Conservation (phyloP, 2,888 invertebrate species). For the Sylvicola cinctus region DNA sequence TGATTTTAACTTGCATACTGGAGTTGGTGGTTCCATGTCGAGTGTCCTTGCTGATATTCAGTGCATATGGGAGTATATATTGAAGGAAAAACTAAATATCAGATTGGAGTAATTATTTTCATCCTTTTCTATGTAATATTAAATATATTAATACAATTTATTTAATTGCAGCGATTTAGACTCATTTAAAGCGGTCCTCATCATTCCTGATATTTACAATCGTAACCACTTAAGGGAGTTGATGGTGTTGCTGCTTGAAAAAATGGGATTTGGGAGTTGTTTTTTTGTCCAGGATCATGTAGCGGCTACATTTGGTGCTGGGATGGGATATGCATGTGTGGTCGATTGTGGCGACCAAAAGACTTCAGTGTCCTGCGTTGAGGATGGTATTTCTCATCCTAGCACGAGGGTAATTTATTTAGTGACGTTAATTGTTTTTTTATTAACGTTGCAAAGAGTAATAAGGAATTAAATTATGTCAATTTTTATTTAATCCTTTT, state of each 20-base stretch:
- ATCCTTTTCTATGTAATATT: not conserved
- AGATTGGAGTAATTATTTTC: conserved; percentile 28
- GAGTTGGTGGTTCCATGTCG: conserved; percentile 68
- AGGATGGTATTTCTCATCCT: conserved; percentile 85
- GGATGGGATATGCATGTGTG: conserved; percentile 73
- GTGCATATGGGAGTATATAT: conserved; percentile 68
- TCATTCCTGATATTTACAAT: conserved; percentile 80
- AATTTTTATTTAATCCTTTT: too few species aligned
- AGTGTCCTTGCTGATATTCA: conserved; percentile 69
- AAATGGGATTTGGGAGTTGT: conserved; percentile 71
- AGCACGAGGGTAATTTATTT: conserved; percentile 51
- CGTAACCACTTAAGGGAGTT: conserved; percentile 68
- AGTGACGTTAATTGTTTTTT: conserved; percentile 1
- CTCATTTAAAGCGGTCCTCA: conserved; percentile 66
- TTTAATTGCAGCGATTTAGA: conserved; percentile 33
- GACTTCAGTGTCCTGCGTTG: conserved; percentile 87
- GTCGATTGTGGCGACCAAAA: conserved; percentile 92
- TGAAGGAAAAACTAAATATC: conserved; percentile 59
- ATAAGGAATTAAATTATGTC: conserved; percentile 1
- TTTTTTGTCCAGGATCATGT: conserved; percentile 44
- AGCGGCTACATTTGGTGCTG: conserved; percentile 68
- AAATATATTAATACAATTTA: not conserved
- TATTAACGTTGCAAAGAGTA: conserved; percentile 1
- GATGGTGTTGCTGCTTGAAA: conserved; percentile 54
- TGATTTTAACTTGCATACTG: conserved; percentile 65